These are phyloP conservation scores for Ornithoptera alexandrae DNA, from an alignment of 2,888 invertebrate species.

Conservation along the genomic window DNA sequence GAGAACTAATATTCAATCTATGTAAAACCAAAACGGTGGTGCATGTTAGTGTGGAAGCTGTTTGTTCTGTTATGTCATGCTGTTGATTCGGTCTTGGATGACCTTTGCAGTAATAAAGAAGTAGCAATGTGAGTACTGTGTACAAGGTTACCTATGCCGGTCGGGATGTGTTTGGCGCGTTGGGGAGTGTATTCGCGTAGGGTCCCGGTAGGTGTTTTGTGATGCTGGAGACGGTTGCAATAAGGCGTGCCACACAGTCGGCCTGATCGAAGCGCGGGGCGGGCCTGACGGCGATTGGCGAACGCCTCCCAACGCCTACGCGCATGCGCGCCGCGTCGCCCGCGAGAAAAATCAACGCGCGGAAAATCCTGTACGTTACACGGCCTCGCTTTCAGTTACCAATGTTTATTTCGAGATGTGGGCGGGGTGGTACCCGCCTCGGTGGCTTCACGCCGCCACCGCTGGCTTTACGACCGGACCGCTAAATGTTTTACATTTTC, in stretches of 20 bases:
- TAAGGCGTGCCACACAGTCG: slow-evolving; percentile 50
- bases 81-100: not conserved
- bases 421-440: slow-evolving; percentile 53
- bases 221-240: slow-evolving; percentile 40
- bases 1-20: not conserved
- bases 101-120: slow-evolving; percentile 9
- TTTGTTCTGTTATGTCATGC: slow-evolving; percentile 7
- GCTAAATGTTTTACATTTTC: slow-evolving; percentile 11
- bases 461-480: slow-evolving; percentile 37
- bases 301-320: slow-evolving; percentile 79
- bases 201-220: slow-evolving; percentile 38
- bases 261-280: slow-evolving; percentile 62
- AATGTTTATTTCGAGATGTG: slow-evolving; percentile 59
- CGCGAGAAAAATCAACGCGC: slow-evolving; percentile 66
- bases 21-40: slow-evolving; percentile 11
- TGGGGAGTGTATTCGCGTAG: slow-evolving; percentile 3
- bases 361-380: slow-evolving; percentile 59
- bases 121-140: slow-evolving; percentile 7
- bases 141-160: slow-evolving; percentile 19
- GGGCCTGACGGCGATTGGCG: slow-evolving; percentile 74
- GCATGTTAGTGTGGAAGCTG: slow-evolving; percentile 12
- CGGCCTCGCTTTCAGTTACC: slow-evolving; percentile 48
- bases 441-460: slow-evolving; percentile 47
- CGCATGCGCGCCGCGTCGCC: slow-evolving; percentile 61
- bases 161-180: slow-evolving; percentile 12